These are phyloP conservation scores for Pristiophorus japonicus DNA, from an alignment of 2,113 vertebrate species.

Conservation along the genomic window DNA sequence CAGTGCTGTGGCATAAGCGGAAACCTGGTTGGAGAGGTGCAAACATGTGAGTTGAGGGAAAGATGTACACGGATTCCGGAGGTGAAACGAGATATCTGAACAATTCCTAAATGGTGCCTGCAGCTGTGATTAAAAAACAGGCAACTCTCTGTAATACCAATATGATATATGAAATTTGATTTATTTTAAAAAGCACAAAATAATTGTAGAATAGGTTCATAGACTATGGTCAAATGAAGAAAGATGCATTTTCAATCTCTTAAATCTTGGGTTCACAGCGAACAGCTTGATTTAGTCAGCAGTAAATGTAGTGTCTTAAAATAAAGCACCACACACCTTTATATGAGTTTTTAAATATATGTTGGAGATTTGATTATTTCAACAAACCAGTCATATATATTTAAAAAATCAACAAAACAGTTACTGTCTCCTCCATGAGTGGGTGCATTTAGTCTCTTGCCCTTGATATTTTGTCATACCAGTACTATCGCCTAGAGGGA, in stretches of 20 bases:
- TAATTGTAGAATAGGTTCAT: not conserved
- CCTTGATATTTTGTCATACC: conserved; percentile 33
- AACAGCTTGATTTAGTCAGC: not conserved
- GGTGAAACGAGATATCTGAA: not conserved
- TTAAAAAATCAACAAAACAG: not conserved
- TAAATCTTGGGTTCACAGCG: no score
- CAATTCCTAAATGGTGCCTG: not conserved
- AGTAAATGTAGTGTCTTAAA: not conserved
- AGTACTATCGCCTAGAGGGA: conserved; percentile 31
- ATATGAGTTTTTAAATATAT: not conserved
- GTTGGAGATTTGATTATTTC: not conserved
- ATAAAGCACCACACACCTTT: not conserved
- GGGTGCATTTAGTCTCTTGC: not conserved
- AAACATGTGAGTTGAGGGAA: not conserved
- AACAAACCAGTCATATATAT: not conserved
- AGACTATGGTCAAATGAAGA: not conserved
- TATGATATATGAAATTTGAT: not conserved
- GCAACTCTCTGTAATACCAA: no score
- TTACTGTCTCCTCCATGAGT: not conserved
- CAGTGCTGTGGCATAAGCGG: not conserved
- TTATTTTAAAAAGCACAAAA: not conserved
- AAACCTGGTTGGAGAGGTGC: no score
- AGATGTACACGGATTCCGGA: not conserved
- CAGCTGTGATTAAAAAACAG: not conserved
- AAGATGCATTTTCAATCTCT: not conserved